These are phyloP conservation scores for Macrophya annulata DNA, from an alignment of 2,888 invertebrate genomes.

Conservation along the genomic window DNA sequence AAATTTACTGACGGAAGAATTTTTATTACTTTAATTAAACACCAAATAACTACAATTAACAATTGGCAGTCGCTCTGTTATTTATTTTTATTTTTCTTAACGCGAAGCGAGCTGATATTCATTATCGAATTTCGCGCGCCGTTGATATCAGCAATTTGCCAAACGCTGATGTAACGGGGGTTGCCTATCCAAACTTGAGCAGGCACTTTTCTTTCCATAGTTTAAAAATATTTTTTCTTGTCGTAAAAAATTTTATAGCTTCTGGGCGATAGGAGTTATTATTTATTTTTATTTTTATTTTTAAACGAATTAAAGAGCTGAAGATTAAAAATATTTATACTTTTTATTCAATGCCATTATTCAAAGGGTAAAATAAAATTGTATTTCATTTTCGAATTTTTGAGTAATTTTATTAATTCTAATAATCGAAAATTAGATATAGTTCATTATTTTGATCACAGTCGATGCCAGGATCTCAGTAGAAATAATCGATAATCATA, in stretches of 20 bases:
- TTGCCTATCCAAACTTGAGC: not conserved
- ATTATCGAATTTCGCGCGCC: not conserved
- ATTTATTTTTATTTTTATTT: not conserved
- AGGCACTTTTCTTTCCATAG: not conserved
- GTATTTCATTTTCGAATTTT: not conserved
- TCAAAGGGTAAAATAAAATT: not conserved
- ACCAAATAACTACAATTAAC: constrained; percentile 7
- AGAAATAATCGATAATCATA: not conserved
- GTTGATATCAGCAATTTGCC: not conserved
- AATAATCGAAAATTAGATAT: not conserved
- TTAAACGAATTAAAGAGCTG: not conserved
- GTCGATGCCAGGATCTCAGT: not conserved
- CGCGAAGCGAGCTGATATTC: constrained; percentile 7
- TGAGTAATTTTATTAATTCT: not conserved
- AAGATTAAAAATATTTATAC: constrained; percentile 5
- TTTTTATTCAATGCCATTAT: constrained; percentile 11
- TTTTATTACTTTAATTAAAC: not conserved
- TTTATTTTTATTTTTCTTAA: not conserved
- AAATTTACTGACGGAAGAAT: not conserved
- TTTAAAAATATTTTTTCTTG: not conserved
- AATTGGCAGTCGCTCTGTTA: not conserved
- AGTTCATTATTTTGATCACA: not conserved
- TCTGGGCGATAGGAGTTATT: not conserved
- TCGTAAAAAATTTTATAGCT: not conserved
- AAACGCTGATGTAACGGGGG: not conserved